Percentiles rank a stretch among this genome's conserved stretches.
These are phyloP conservation scores for Lasioglossum leucozonium DNA, from an alignment of 2,888 invertebrate genomes.

Conservation along the genomic window DNA sequence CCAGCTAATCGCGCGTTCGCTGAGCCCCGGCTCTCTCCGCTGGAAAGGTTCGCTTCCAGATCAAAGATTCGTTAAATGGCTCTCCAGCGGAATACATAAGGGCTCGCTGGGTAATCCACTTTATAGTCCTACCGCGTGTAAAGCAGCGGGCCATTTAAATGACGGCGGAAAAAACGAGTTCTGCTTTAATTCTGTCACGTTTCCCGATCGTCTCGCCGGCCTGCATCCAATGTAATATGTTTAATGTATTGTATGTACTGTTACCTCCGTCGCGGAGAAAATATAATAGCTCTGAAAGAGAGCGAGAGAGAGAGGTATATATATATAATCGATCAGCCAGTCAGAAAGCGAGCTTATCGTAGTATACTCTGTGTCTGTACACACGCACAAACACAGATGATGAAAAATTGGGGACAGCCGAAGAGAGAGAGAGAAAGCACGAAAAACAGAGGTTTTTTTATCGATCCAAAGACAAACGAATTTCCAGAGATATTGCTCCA, in stretches of 20 bases:
- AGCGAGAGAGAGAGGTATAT: too few species aligned
- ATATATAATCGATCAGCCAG: slow-evolving; percentile 35
- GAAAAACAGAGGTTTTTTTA: background rate
- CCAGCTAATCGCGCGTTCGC: background rate
- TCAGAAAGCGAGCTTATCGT: background rate
- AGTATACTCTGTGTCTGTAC: background rate
- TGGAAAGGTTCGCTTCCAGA: background rate
- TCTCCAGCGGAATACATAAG: background rate
- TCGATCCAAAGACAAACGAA: background rate
- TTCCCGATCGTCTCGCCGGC: background rate
- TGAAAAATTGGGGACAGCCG: slow-evolving; percentile 10
- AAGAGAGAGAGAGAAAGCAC: background rate
- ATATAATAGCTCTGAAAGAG: slow-evolving; percentile 13
- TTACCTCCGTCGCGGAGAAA: background rate
- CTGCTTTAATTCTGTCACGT: slow-evolving; percentile 6
- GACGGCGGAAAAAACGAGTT: background rate
- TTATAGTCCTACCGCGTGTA: slow-evolving; percentile 6
- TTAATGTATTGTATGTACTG: slow-evolving; percentile 4
- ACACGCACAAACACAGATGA: background rate
- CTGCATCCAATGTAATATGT: background rate
- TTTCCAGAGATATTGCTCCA: background rate
- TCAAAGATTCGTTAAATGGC: background rate
- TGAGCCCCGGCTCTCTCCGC: background rate
- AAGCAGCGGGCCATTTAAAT: slow-evolving; percentile 25
- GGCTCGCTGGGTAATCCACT: background rate